Evolutionary conservation across 2,888 invertebrate genomes (phyloP).

Genomic region (Lasioglossum lativentre): DNA sequence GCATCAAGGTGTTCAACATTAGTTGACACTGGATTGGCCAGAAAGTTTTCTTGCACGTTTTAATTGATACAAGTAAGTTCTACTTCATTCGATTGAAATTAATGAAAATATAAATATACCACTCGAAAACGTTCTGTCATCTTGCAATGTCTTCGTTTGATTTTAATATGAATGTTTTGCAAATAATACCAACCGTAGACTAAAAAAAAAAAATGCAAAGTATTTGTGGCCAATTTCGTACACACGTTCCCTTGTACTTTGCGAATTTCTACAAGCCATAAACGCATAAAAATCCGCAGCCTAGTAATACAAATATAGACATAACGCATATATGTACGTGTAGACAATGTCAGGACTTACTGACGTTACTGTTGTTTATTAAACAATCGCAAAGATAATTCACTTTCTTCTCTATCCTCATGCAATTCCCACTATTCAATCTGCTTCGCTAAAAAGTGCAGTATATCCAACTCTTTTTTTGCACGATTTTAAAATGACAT

Average conservation of each 20-base stretch:
- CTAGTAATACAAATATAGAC: neutral
- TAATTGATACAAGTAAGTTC: too few relatives aligned
- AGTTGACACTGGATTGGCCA: too few relatives aligned
- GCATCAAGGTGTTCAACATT: too few relatives aligned
- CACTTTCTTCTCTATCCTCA: neutral
- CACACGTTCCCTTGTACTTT: neutral
- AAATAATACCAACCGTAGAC: neutral
- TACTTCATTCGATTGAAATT: too few relatives aligned
- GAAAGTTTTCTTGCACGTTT: too few relatives aligned
- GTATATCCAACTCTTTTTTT: neutral
- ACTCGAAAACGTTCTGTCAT: neutral
- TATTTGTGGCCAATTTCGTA: neutral
- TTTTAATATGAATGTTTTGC: neutral
- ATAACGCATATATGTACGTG: neutral
- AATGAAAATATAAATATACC: neutral
- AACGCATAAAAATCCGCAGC: neutral
- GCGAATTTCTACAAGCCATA: neutral
- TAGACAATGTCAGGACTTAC: neutral
- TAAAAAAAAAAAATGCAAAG: neutral
- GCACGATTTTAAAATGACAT: neutral
- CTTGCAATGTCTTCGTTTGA: neutral
- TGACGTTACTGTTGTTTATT: conserved; percentile 4
- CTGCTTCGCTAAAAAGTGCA: neutral
- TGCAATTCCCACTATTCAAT: too few relatives aligned
- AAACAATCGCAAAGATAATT: neutral